These are phyloP conservation scores for Tholera decimalis DNA, from an alignment of 2,888 invertebrate genomes.

Conservation along the genomic window DNA sequence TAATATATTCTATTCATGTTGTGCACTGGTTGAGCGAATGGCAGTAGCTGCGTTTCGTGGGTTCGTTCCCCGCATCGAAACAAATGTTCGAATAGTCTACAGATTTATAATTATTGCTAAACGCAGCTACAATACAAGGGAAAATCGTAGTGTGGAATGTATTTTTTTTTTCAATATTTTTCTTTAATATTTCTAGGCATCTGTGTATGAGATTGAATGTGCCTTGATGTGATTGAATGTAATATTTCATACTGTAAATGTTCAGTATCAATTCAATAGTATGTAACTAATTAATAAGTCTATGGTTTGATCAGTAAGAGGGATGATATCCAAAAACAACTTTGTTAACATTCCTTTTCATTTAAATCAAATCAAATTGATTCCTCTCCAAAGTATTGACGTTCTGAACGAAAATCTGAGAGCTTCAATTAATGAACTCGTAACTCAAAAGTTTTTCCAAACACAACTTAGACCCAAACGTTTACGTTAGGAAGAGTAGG, in stretches of 20 bases:
- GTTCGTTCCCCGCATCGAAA: too few relatives aligned
- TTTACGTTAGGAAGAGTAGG: constrained; percentile 64
- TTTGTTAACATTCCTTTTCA: constrained; percentile 42
- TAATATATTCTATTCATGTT: too few relatives aligned
- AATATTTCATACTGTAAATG: background rate
- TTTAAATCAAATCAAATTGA: constrained; percentile 46
- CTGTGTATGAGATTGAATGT: too few relatives aligned
- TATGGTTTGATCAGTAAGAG: constrained; percentile 2
- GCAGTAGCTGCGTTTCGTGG: too few relatives aligned
- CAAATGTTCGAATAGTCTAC: too few relatives aligned
- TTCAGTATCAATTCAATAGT: background rate
- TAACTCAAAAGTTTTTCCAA: constrained; percentile 54
- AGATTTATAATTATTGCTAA: too few relatives aligned
- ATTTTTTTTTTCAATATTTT: too few relatives aligned
- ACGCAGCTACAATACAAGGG: too few relatives aligned
- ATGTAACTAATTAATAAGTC: background rate
- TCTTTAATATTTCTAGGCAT: too few relatives aligned
- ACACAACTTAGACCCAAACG: constrained; percentile 55
- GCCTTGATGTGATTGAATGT: too few relatives aligned
- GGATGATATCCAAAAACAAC: constrained; percentile 16
- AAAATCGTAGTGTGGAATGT: too few relatives aligned
- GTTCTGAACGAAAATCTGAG: constrained; percentile 34
- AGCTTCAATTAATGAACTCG: constrained; percentile 60
- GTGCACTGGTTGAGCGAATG: too few relatives aligned
- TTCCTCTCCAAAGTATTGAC: constrained; percentile 46